Evolutionary conservation across 2,888 invertebrate species (phyloP).

Genomic region (Hermaeophaga mercurialis): DNA sequence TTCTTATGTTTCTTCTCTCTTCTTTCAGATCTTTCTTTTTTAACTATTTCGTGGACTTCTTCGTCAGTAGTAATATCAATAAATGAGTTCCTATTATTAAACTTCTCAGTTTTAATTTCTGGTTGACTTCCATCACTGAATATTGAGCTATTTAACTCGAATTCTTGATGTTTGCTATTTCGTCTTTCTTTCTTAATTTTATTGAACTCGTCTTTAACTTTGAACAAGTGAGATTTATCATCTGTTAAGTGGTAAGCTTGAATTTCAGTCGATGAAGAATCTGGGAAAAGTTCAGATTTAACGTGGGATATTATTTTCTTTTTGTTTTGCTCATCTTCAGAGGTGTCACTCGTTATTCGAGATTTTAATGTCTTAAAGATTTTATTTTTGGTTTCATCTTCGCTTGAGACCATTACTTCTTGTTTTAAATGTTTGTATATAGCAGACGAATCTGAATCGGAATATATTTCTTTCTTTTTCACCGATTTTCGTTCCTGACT

Average conservation of each 20-base stretch:
- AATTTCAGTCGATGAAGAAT: constrained; percentile 51
- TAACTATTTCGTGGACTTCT: constrained; percentile 43
- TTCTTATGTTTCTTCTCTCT: constrained; percentile 80
- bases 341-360: constrained; percentile 79
- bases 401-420: constrained; percentile 54
- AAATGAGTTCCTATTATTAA: constrained; percentile 44
- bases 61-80: constrained; percentile 52
- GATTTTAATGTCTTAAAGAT: constrained; percentile 71
- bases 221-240: constrained; percentile 43
- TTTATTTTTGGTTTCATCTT: constrained; percentile 62
- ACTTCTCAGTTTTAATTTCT: constrained; percentile 49
- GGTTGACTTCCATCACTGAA: constrained; percentile 19
- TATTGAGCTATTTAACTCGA: constrained; percentile 33
- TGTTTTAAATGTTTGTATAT: constrained; percentile 54
- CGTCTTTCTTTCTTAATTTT: constrained; percentile 53
- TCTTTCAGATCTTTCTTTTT: constrained; percentile 58
- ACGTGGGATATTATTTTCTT: constrained; percentile 61
- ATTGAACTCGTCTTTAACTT: constrained; percentile 50
- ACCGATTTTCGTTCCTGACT: constrained; percentile 43
- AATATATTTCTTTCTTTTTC: constrained; percentile 60
- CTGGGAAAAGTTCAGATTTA: constrained; percentile 67
- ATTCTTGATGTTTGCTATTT: constrained; percentile 49
- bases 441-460: constrained; percentile 62
- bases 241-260: constrained; percentile 56
- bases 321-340: constrained; percentile 69